A percentile compares a stretch with the other conserved stretches of the same genome.
Conservation (phyloP, 1,140 invertebrate genomes). For the Bactericera cockerelli region DNA sequence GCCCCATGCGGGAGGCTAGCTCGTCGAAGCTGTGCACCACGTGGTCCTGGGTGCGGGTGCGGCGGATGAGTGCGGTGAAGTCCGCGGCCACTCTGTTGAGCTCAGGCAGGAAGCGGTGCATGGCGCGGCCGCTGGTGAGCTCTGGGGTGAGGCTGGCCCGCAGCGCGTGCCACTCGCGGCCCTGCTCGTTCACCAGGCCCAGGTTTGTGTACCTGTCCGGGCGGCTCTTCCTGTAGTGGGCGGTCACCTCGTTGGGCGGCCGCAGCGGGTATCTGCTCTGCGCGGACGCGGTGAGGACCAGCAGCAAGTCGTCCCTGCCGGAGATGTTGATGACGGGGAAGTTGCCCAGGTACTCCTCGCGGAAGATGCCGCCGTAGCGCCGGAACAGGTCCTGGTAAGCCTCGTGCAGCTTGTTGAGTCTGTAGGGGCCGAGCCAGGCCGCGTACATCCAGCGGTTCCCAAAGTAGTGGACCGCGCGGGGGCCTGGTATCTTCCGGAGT, state of each 20-base stretch:
- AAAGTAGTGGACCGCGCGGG: slow-evolving; percentile 49
- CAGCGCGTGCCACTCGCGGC: slow-evolving; percentile 60
- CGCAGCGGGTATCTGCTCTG: slow-evolving; percentile 55
- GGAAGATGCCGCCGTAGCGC: slow-evolving; percentile 56
- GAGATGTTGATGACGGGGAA: slow-evolving; percentile 59
- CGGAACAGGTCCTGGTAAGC: slow-evolving; percentile 56
- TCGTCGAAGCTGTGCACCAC: slow-evolving; percentile 48
- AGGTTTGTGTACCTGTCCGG: slow-evolving; percentile 62
- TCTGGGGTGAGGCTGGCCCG: slow-evolving; percentile 54
- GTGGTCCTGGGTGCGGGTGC: slow-evolving; percentile 31
- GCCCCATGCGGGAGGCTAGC: slow-evolving; percentile 53
- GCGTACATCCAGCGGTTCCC: slow-evolving; percentile 67
- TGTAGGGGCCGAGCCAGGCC: slow-evolving; percentile 42
- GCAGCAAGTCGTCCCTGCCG: slow-evolving; percentile 56
- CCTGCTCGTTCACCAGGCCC: slow-evolving; percentile 71
- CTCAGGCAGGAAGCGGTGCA: slow-evolving; percentile 58
- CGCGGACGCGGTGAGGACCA: slow-evolving; percentile 45
- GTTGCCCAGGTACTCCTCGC: slow-evolving; percentile 59
- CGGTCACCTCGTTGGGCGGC: slow-evolving; percentile 65
- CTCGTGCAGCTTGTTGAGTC: slow-evolving; percentile 57
- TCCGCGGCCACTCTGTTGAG: slow-evolving; percentile 62
- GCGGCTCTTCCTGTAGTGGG: slow-evolving; percentile 52
- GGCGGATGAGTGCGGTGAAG: slow-evolving; percentile 48
- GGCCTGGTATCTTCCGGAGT: slow-evolving; percentile 44
- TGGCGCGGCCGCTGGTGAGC: slow-evolving; percentile 57